These are phyloP conservation scores for Solenodon paradoxus DNA, from an alignment of 2,113 vertebrate genomes.

Conservation along the genomic window DNA sequence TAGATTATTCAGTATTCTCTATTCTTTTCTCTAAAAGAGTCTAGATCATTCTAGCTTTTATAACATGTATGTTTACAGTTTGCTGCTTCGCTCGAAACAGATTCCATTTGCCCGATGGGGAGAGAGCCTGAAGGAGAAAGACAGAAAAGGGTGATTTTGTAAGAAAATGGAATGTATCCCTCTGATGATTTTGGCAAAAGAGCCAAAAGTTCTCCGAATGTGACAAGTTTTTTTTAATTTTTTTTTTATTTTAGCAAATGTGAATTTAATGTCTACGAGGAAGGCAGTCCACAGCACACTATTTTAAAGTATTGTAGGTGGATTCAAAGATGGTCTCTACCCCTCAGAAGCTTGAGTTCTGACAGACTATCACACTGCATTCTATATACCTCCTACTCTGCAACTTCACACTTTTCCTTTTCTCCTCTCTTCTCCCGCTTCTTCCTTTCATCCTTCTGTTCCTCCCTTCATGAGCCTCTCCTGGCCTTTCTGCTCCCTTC, in stretches of 20 bases:
- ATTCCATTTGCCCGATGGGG: background rate
- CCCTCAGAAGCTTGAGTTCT: slow-evolving; percentile 2
- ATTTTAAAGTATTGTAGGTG: slow-evolving; percentile 44
- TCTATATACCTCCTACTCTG: slow-evolving; percentile 8
- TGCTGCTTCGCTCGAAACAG: background rate
- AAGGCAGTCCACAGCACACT: background rate
- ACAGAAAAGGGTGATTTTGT: slow-evolving; percentile 5
- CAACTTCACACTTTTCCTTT: background rate
- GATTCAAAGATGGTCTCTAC: slow-evolving; percentile 41
- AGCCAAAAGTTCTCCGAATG: slow-evolving; percentile 22
- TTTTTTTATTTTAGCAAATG: slow-evolving; percentile 35
- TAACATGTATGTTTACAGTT: background rate
- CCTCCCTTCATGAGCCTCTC: background rate
- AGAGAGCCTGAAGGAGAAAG: slow-evolving; percentile 18
- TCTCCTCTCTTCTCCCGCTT: background rate
- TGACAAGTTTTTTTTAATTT: background rate
- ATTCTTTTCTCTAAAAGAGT: no score
- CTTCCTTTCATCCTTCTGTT: background rate
- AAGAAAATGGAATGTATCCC: slow-evolving; percentile 40
- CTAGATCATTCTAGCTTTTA: slow-evolving; percentile 35
- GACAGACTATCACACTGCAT: background rate
- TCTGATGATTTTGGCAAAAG: slow-evolving; percentile 41
- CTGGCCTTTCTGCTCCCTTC: background rate
- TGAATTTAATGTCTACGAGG: slow-evolving; percentile 14
- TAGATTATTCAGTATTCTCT: no score